Base-by-base conservation (phyloP, 1,140 invertebrate genomes). In the Papilio machaon region DNA sequence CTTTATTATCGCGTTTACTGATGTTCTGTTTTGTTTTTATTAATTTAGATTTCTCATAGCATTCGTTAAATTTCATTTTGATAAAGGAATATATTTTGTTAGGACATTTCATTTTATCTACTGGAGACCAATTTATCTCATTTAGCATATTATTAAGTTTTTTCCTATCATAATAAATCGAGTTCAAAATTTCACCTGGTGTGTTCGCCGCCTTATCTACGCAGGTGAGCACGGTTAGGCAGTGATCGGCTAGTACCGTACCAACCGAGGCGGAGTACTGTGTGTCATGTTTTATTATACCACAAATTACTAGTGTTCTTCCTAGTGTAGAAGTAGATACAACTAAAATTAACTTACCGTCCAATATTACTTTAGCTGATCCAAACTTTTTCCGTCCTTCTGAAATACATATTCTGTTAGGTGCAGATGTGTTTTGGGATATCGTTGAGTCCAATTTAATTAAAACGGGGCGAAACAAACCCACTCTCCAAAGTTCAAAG, bases 381-480 rank as follows among this genome's bases (percentile, higher is more conserved):
- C 76, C 82, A 19, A 60, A 64, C 23, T 79, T 64, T 43, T 64
- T 60, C 43, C n/a, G 52, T 23, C 80, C 80, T 15, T 83, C 82
- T 15, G 82, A 83, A 73, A 77, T 83, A 74, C 74, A 81, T 74
- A 78, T 79, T 79, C 73, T 83, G 58, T 73, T 83, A 60, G 82
- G 79, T 64, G 82, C 82, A 46, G 80, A 83, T 64, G 23, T 81
- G 5, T 83, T 81, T 81, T 82, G 82, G 80, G 76, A 80, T 54
- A 47, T 83, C 11, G 76, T 83, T 73, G 60, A 64, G 49, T 74
- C 75, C 19, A 64, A 83, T 54, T 76, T 49, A 73, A 81, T 83
- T 80, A 67, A 54, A 79, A 79, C 80, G 38, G 43, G 35, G 15
- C 17, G 46, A 75, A 78, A 52, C 67, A 79, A 79, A 47, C 82